Conservation (phyloP, 2,797 vertebrate genomes). For the Pipistrellus pygmaeus region DNA sequence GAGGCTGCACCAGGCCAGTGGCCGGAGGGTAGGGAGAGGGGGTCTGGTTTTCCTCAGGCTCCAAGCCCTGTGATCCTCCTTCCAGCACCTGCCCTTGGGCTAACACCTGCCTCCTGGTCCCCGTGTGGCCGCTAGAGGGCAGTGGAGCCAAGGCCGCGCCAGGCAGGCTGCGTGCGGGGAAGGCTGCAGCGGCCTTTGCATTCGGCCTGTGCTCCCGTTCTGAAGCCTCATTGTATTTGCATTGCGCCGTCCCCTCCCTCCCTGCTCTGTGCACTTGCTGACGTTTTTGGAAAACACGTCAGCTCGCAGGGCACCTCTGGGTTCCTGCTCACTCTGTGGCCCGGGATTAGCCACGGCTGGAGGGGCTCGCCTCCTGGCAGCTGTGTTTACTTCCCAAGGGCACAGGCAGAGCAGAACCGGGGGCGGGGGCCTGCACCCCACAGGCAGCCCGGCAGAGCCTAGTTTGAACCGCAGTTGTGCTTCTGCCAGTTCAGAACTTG, state of each 20-base stretch:
- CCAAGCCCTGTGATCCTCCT: neutral
- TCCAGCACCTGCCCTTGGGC: neutral
- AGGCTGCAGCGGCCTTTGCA: neutral
- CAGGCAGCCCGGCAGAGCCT: neutral
- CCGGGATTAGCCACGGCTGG: slow-evolving; percentile 27
- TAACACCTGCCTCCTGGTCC: neutral
- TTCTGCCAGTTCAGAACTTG: slow-evolving; percentile 41
- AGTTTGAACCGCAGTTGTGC: neutral
- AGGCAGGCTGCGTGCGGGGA: neutral
- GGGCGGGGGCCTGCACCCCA: neutral
- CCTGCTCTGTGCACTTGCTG: neutral
- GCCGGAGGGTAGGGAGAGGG: neutral
- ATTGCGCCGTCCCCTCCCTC: neutral
- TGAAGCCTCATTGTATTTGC: slow-evolving; percentile 13
- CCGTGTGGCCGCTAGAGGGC: slow-evolving; percentile 48
- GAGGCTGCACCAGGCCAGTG: neutral
- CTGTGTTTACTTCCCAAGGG: slow-evolving; percentile 67
- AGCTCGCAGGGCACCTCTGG: neutral
- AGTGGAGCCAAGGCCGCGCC: slow-evolving; percentile 42
- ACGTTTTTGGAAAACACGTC: slow-evolving; percentile 27
- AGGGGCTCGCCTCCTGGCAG: neutral
- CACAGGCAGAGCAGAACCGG: neutral
- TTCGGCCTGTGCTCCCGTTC: neutral
- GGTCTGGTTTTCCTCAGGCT: neutral
- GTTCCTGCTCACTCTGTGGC: neutral